Conservation (phyloP, 2,797 vertebrate species). For the Semaprochilodus insignis region DNA sequence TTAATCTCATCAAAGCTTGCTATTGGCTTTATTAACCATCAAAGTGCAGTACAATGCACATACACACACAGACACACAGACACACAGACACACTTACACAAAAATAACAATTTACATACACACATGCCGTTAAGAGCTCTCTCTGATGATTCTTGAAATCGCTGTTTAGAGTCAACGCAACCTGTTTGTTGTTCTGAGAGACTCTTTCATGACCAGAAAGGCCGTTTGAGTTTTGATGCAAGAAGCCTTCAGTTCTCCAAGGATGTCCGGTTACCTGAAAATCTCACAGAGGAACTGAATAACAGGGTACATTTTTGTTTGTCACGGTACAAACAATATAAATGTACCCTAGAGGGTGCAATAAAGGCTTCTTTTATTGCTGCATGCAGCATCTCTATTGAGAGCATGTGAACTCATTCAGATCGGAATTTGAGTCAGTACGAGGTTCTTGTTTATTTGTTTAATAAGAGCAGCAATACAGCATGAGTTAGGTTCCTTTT, state of each 20-base stretch:
- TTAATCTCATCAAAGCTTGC: slow-evolving; percentile 59
- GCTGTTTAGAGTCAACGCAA: neutral
- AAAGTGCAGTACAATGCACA: slow-evolving; percentile 38
- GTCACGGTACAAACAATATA: too few relatives aligned
- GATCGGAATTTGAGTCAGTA: too few relatives aligned
- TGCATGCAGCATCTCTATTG: too few relatives aligned
- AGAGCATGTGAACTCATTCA: too few relatives aligned
- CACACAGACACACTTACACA: slow-evolving; percentile 1
- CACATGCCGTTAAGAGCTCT: neutral
- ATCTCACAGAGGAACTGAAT: too few relatives aligned
- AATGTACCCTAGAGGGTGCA: too few relatives aligned
- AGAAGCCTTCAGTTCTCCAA: neutral
- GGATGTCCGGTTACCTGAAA: neutral
- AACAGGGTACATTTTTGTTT: too few relatives aligned
- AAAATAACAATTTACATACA: neutral
- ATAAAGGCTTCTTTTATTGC: too few relatives aligned
- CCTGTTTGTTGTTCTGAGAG: neutral
- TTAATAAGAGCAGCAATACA: too few relatives aligned
- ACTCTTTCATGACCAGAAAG: neutral
- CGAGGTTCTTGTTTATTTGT: too few relatives aligned
- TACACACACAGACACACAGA: neutral
- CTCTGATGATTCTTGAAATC: neutral
- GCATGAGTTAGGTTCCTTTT: too few relatives aligned
- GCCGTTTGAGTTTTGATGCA: neutral
- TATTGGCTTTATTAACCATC: slow-evolving; percentile 59